phyloP scores from a whole-genome alignment of 2,113 vertebrate genomes.

The Asarcornis scutulata region DNA sequence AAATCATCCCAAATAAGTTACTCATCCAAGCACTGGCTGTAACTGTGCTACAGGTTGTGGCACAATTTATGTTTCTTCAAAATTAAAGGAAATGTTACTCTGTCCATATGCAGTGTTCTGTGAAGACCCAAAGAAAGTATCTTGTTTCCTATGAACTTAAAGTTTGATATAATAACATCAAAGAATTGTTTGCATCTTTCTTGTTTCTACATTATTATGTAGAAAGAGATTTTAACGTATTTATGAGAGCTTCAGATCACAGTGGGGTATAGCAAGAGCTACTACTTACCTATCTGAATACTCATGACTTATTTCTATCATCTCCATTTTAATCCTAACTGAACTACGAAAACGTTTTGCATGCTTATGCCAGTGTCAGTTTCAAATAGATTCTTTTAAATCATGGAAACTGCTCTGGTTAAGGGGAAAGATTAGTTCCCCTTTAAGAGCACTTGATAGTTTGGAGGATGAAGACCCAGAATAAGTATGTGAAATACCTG shows the following conservation, averaged over 20 bases:
- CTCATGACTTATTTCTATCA: not conserved
- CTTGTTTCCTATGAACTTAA: not conserved
- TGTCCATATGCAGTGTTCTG: not conserved
- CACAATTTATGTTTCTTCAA: not conserved
- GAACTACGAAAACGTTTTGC: not conserved
- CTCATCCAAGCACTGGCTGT: not conserved
- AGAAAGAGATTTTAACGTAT: not conserved
- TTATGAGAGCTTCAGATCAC: not conserved
- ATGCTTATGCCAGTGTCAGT: not conserved
- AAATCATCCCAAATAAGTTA: not conserved
- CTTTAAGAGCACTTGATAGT: not conserved
- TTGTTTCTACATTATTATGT: not conserved
- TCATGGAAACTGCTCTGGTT: not conserved
- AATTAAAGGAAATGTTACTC: not conserved
- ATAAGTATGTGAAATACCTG: not conserved
- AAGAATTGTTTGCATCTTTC: not conserved
- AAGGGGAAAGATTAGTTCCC: not conserved
- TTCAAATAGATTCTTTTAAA: not conserved
- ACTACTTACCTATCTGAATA: not conserved
- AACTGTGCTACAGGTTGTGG: not conserved
- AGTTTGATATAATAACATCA: not conserved
- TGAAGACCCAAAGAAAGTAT: not conserved
- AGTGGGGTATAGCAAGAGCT: not conserved
- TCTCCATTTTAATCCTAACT: not conserved
- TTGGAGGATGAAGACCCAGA: not conserved